Conservation (phyloP, 2,888 invertebrate species). For the Tiphia femorata region DNA sequence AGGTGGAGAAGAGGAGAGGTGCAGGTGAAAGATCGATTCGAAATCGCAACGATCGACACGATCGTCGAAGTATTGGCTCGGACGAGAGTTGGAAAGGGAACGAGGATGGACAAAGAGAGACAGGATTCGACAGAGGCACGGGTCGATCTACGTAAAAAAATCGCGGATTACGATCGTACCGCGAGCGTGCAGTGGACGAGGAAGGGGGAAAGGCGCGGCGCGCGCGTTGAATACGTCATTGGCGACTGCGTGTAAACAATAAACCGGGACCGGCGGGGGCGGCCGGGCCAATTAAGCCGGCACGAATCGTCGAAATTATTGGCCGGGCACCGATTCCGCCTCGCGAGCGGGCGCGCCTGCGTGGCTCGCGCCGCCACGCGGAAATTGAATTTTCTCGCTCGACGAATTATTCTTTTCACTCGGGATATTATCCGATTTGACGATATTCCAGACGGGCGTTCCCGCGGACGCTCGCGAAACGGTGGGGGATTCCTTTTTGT, state of each 20-base stretch:
- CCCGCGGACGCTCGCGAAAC: not conserved
- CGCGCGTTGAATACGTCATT: too few species aligned
- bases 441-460: slow-evolving; percentile 27
- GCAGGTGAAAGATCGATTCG: too few species aligned
- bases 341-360: slow-evolving; percentile 10
- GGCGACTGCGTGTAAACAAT: slow-evolving; percentile 19
- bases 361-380: too few species aligned
- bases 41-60: too few species aligned
- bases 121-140: not conserved
- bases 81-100: too few species aligned
- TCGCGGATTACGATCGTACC: too few species aligned
- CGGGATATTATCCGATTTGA: slow-evolving; percentile 21
- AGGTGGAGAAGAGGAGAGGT: not conserved
- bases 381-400: slow-evolving; percentile 42
- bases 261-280: slow-evolving; percentile 18
- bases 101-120: not conserved
- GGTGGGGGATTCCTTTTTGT: not conserved
- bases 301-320: slow-evolving; percentile 30
- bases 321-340: slow-evolving; percentile 23
- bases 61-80: too few species aligned
- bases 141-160: not conserved
- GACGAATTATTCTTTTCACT: slow-evolving; percentile 32
- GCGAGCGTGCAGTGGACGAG: too few species aligned
- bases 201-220: too few species aligned
- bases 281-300: slow-evolving; percentile 23